These are phyloP conservation scores for Siniperca undulata DNA, from an alignment of 2,797 vertebrate species.

Conservation along the genomic window DNA sequence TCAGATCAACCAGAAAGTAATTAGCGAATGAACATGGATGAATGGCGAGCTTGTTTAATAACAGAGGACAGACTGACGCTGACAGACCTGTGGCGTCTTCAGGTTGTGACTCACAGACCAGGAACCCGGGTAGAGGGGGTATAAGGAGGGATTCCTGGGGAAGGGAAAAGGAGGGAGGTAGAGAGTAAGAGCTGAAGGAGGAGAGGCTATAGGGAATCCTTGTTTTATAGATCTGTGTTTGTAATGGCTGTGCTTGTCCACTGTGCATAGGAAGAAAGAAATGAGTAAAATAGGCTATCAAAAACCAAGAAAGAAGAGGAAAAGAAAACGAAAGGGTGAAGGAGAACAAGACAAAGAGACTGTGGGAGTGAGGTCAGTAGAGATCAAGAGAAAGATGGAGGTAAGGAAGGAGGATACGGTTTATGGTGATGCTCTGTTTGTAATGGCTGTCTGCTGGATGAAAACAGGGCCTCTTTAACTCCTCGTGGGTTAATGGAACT, in stretches of 20 bases:
- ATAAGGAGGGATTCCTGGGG: conserved; percentile 40
- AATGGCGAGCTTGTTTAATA: conserved; percentile 67
- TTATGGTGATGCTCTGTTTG: conserved; percentile 99
- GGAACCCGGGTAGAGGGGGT: conserved; percentile 63
- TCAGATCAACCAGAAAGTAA: conserved; percentile 25
- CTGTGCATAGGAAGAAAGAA: conserved; percentile 5
- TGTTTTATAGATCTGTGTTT: conserved; percentile 33
- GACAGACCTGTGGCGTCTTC: conserved; percentile 79
- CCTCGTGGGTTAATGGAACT: conserved; percentile 93
- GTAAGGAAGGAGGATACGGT: conserved; percentile 82
- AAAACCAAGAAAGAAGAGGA: not conserved
- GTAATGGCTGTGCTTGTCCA: not conserved
- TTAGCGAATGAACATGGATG: conserved; percentile 38
- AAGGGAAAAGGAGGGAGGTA: conserved; percentile 5
- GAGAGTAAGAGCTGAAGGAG: not conserved
- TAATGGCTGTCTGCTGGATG: conserved; percentile 97
- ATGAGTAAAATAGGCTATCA: not conserved
- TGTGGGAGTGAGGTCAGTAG: conserved; percentile 32
- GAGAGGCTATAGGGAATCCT: conserved; percentile 35
- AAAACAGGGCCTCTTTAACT: conserved; percentile 97
- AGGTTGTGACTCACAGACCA: conserved; percentile 80
- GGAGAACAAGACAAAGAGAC: conserved; percentile 20
- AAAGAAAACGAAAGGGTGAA: conserved; percentile 19
- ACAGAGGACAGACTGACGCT: conserved; percentile 73
- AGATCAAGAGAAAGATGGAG: conserved; percentile 71